Base-by-base conservation (phyloP, 37 sponge, comb jelly and placozoan species). In the Cladorhizidae sp. region DNA sequence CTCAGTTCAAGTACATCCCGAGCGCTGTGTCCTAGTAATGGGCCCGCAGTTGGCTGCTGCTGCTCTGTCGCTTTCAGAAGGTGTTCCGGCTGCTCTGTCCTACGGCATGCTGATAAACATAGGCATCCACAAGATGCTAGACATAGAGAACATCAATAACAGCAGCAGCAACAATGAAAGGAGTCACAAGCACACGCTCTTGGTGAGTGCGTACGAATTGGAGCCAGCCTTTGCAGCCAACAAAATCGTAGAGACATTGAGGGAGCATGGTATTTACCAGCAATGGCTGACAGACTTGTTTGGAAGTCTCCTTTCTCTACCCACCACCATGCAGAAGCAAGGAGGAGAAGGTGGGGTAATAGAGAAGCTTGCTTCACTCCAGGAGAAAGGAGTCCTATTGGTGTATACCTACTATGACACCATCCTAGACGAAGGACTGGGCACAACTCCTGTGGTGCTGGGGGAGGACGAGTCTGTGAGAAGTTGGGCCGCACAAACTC, bases 11-110 rank as follows among this genome's bases (percentile, higher is more conserved):
- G 1, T 85, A 42, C 78, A 85, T 38, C 85, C 85, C 18, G 78
- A 57, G 40, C 43, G 85, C n/a, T 85, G 78, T 70, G 57, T 85
- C n/a, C 42, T 74, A 5, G 77, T 85, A 7, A 57, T 85, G 9
- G 85, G 85, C 1, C 85, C 85, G 22, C 85, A 85, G 61, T 31
- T 85, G 22, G 40, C 85, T 15, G 85, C 85, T 21, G 77, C 78
- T 0, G 68, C 63, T 28, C 45, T 85, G 15, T 25, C 76, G 26
- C 58, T 67, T 49, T 43, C 39, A 5, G 72, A 70, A 12, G 51
- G 68, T 21, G 55, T 55, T 3, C 54, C 76, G 1, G 80, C 74
- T 32, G 76, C 62, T 1, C 61, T 86, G 23, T 72, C 72, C 31
- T 77, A 89, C 50, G n/a, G 59, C 11, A 49, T 52, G 43, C 73